Base-by-base conservation (phyloP, 2,797 vertebrate genomes). In the Sebastes steindachneri region DNA sequence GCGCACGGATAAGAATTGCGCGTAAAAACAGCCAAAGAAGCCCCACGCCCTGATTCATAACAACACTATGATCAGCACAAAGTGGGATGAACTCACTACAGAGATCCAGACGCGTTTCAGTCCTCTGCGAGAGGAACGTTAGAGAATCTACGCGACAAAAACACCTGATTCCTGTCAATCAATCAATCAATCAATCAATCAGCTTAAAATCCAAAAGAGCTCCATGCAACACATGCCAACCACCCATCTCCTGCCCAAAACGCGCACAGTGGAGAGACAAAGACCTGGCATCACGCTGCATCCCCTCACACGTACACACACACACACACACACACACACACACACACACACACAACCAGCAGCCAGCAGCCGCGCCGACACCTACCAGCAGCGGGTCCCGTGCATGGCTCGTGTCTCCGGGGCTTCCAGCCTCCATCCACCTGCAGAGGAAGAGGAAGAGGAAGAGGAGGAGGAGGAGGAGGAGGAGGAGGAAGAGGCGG, bases 371-470 rank as follows among this genome's bases (percentile, higher is more conserved):
- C 57, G 79, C 66, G 54, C 73, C 71, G 77, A 81, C 21, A 9
- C 89, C 70, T 89, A 90, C 76, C 84, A 72, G 84, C 84, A 72
- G 86, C 88, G 83, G 82, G 19, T 70, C 68, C 86, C 73, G 66
- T 2, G 57, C 92, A 89, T 91, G 82, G 79, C 85, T 59, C 85
- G 75, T 48, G 81, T 82, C 69, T 85, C 83, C 83, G 80, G 79
- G 80, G 80, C 90, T 89, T 58, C 80, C 73, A 83, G 78, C 76
- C 77, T 88, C 85, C 85, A 84, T 92, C 86, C 90, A 90, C 92
- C 90, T 80, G 93, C 92, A 77, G 82, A 83, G 84, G 83, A 85
- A 88, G 57, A 72, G 55, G 69, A 73, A 72, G 77, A 41, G 78
- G 78, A 35, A 4, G 9, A 33, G 31, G 29, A 7, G 48, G 64